Conservation (phyloP, 2,888 invertebrate species). For the Glaucopsyche alexis region DNA sequence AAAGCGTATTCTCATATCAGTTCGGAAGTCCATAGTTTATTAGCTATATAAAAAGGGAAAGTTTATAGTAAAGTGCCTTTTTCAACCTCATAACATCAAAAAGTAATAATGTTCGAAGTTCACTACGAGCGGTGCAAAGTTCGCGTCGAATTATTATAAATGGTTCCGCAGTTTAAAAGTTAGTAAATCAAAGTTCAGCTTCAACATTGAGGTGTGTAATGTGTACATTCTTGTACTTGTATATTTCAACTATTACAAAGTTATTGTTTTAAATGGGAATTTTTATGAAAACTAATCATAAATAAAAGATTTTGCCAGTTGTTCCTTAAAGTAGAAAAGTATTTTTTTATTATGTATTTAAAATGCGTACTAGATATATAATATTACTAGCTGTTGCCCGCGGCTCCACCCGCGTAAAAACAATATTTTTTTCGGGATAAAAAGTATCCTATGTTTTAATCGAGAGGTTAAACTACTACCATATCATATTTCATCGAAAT, state of each 20-base stretch:
- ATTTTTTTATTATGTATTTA: no score
- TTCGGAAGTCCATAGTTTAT: slow-evolving; percentile 2
- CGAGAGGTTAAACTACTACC: no score
- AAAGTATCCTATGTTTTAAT: no score
- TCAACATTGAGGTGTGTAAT: neutral
- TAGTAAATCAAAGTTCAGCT: neutral
- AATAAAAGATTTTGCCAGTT: neutral
- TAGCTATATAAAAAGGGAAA: slow-evolving; percentile 5
- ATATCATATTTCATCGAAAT: no score
- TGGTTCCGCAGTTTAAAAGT: slow-evolving; percentile 19
- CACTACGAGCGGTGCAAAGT: neutral
- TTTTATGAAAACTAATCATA: no score
- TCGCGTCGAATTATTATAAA: slow-evolving; percentile 1
- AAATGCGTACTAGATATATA: no score
- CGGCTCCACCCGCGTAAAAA: no score
- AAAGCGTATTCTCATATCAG: neutral
- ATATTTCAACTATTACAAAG: neutral
- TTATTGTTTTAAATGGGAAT: neutral
- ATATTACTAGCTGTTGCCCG: no score
- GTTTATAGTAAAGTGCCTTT: slow-evolving; percentile 13
- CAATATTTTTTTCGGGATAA: no score
- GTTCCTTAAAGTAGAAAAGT: no score
- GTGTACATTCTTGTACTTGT: neutral
- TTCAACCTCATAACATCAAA: slow-evolving; percentile 20
- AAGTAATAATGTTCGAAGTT: slow-evolving; percentile 19